Evolutionary conservation across 2,113 vertebrate species (phyloP).

Genomic region (Limanda limanda): DNA sequence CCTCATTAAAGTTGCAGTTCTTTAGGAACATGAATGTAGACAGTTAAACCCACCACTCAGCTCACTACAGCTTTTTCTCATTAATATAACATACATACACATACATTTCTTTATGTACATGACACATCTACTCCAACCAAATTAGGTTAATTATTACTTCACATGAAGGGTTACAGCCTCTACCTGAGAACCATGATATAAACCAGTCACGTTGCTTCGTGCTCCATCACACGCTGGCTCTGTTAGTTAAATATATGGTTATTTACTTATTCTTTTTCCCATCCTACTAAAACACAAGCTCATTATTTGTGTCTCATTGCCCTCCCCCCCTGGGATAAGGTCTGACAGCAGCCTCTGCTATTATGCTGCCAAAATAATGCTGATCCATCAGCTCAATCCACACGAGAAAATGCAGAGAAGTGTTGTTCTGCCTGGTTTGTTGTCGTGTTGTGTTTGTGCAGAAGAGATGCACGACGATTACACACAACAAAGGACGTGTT

Average conservation of each 20-base stretch:
- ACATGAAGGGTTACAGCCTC: not conserved
- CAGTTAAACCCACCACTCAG: too few species aligned
- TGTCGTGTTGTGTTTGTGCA: too few species aligned
- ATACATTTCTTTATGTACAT: not conserved
- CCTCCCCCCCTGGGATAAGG: not conserved
- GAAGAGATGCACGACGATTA: not conserved
- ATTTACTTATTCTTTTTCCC: not conserved
- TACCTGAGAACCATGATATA: not conserved
- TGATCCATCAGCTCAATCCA: not conserved
- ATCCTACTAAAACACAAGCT: not conserved
- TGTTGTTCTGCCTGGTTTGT: not conserved
- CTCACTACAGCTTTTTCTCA: not conserved
- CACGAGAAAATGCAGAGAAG: not conserved
- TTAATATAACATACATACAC: not conserved
- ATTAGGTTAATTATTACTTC: not conserved
- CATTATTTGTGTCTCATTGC: not conserved
- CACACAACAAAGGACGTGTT: constrained; percentile 1
- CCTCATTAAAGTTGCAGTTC: too few species aligned
- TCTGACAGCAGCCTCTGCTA: not conserved
- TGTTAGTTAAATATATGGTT: not conserved
- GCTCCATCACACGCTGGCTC: not conserved
- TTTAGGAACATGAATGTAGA: too few species aligned
- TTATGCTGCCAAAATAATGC: not conserved
- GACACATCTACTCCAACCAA: too few species aligned
- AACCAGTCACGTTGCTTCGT: not conserved